Conservation (phyloP, 53 echinoderm and acorn worm genomes). For the Patiria pectinifera region DNA sequence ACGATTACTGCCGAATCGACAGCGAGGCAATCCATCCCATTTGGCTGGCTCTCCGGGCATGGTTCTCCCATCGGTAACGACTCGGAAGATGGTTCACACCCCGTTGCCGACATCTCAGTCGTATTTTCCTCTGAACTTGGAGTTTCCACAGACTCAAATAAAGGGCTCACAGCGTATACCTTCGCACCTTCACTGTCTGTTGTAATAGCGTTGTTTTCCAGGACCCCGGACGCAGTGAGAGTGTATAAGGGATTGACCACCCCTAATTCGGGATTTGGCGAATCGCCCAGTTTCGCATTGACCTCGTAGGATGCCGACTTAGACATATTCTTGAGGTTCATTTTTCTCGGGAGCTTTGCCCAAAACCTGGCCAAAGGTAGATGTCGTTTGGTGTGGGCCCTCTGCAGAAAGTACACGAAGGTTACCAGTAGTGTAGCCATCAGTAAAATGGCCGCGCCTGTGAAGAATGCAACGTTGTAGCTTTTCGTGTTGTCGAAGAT, state of each 20-base stretch:
- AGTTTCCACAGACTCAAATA: not conserved
- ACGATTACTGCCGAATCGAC: not conserved
- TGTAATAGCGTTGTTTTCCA: not conserved
- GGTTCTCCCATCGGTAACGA: not conserved
- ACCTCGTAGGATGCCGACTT: not conserved
- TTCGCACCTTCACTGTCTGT: not conserved
- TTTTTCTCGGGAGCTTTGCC: not conserved
- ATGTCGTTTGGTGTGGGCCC: not conserved
- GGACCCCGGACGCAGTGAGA: not conserved
- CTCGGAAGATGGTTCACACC: not conserved
- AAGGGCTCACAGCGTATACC: not conserved
- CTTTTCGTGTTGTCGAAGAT: conserved; percentile 33
- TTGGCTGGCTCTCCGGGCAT: not conserved
- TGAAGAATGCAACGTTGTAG: conserved; percentile 33
- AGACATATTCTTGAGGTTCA: not conserved
- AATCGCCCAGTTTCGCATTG: not conserved
- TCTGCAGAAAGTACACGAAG: not conserved
- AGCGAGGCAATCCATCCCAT: not conserved
- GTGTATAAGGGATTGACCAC: not conserved
- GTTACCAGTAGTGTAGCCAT: not conserved
- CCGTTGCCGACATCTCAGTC: not conserved
- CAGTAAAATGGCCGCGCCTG: conserved; percentile 12
- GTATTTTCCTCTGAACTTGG: not conserved
- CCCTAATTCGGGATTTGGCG: not conserved
- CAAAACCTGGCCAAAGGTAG: conserved; percentile 13